phyloP scores from a whole-genome alignment of 2,797 vertebrate species.

The Ctenopoma kingsleyae region DNA sequence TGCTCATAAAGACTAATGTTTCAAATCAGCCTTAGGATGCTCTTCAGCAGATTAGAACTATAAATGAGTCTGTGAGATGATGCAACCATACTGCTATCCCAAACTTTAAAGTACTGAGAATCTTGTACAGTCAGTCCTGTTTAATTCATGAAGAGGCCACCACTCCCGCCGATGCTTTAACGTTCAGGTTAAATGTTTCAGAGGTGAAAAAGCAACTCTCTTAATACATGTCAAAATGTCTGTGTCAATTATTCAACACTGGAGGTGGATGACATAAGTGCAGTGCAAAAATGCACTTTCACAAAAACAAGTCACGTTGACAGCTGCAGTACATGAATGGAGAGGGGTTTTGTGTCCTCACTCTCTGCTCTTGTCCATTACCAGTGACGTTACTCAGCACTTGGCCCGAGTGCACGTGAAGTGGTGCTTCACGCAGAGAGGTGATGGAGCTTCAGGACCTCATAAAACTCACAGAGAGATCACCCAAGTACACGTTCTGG shows the following conservation, averaged over 20 bases:
- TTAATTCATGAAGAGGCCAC: slow-evolving; percentile 68
- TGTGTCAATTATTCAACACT: slow-evolving; percentile 56
- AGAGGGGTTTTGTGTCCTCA: slow-evolving; percentile 9
- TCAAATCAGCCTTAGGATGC: slow-evolving; percentile 66
- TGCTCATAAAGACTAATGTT: slow-evolving; percentile 65
- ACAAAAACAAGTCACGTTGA: neutral
- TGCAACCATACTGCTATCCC: slow-evolving; percentile 45
- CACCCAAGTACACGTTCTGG: no score
- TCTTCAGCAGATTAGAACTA: slow-evolving; percentile 61
- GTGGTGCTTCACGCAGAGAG: slow-evolving; percentile 48
- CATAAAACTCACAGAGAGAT: slow-evolving; percentile 24
- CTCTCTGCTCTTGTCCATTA: slow-evolving; percentile 9
- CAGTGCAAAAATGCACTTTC: slow-evolving; percentile 19
- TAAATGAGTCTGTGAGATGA: slow-evolving; percentile 50
- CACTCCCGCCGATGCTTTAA: slow-evolving; percentile 32
- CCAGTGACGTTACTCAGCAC: slow-evolving; percentile 41
- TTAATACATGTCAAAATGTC: slow-evolving; percentile 36
- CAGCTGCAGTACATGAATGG: slow-evolving; percentile 14
- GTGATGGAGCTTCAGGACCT: slow-evolving; percentile 26
- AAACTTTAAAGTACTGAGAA: slow-evolving; percentile 40
- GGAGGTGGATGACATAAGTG: slow-evolving; percentile 36
- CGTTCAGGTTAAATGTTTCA: slow-evolving; percentile 46
- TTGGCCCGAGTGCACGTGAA: slow-evolving; percentile 53
- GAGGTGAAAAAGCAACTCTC: slow-evolving; percentile 28
- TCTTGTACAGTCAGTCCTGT: slow-evolving; percentile 36